phyloP scores from a whole-genome alignment of 1,140 invertebrate genomes.

The Zaprionus ghesquierei region DNA sequence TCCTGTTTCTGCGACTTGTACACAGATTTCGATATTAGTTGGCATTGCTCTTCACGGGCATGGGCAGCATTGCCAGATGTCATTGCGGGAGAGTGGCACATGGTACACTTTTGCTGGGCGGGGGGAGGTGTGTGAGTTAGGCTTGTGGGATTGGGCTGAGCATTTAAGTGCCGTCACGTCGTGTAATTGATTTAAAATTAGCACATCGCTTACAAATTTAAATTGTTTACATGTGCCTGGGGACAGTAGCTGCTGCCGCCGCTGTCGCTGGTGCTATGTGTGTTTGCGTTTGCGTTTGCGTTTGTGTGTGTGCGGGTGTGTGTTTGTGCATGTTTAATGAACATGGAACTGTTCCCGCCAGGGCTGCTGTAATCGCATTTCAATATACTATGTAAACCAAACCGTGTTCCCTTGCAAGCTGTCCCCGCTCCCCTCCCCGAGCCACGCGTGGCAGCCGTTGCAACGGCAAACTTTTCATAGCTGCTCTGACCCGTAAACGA shows the following conservation, averaged over 20 bases:
- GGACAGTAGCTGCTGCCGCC: constrained; percentile 51
- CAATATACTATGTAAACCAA: constrained; percentile 67
- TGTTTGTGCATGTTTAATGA: constrained; percentile 79
- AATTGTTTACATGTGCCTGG: constrained; percentile 76
- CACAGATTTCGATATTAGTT: constrained; percentile 68
- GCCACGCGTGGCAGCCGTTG: constrained; percentile 10
- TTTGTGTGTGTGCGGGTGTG: constrained; percentile 32
- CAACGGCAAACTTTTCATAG: constrained; percentile 77
- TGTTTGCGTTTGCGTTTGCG: constrained; percentile 18
- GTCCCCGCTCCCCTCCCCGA: not conserved
- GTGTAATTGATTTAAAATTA: constrained; percentile 79
- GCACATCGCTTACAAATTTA: constrained; percentile 75
- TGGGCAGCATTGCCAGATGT: constrained; percentile 46
- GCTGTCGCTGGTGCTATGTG: constrained; percentile 10
- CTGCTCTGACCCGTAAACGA: constrained; percentile 74
- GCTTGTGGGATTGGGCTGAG: constrained; percentile 31
- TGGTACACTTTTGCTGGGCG: not conserved
- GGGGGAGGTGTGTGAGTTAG: not conserved
- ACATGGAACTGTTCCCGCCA: constrained; percentile 55
- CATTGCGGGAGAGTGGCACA: constrained; percentile 12
- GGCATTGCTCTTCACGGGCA: constrained; percentile 45
- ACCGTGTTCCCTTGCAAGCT: constrained; percentile 39
- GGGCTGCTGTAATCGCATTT: constrained; percentile 73
- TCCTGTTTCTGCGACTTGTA: constrained; percentile 39
- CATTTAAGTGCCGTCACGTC: constrained; percentile 68